Evolutionary conservation across 2,888 invertebrate species (phyloP).

Genomic region (Amphiduros pacificus): DNA sequence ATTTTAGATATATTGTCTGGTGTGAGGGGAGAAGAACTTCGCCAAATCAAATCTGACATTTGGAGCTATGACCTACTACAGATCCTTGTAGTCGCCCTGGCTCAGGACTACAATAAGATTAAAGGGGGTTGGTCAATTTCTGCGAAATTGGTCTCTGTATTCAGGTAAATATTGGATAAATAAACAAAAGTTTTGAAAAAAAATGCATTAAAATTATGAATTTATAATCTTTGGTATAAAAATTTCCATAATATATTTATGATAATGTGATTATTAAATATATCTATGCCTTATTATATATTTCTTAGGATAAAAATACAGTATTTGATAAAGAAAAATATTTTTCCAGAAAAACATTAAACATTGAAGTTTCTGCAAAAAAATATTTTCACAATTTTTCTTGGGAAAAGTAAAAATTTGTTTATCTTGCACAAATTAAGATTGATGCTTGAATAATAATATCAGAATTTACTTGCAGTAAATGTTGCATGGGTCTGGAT

Average conservation of each 20-base stretch:
- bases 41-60: slow-evolving; percentile 37
- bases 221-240: neutral
- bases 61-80: slow-evolving; percentile 54
- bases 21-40: neutral
- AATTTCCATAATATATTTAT: neutral
- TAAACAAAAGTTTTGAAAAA: neutral
- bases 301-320: no score
- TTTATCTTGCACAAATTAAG: no score
- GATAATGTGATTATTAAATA: no score
- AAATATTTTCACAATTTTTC: no score
- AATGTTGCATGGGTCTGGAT: slow-evolving; percentile 41
- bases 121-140: slow-evolving; percentile 55
- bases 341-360: no score
- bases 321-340: no score
- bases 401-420: no score
- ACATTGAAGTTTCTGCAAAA: no score
- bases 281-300: no score
- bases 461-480: slow-evolving; percentile 39
- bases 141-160: slow-evolving; percentile 43
- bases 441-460: no score
- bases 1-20: no score
- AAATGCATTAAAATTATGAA: no score
- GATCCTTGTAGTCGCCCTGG: slow-evolving; percentile 49
- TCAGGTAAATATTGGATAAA: slow-evolving; percentile 38
- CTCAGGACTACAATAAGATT: slow-evolving; percentile 53